Conservation (phyloP, 2,888 invertebrate genomes). For the Drosophila anomelani region DNA sequence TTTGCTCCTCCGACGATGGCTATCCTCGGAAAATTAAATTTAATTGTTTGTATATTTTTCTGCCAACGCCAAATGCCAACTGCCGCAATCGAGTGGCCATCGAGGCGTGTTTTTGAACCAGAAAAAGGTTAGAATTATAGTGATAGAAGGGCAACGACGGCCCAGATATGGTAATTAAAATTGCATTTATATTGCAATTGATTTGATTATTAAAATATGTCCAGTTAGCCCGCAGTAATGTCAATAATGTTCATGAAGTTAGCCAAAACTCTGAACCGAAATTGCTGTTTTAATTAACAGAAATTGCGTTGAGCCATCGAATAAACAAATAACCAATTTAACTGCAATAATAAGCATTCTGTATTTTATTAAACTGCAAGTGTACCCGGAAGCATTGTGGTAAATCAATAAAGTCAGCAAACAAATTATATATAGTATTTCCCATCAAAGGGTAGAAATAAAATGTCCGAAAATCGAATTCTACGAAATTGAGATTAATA, state of each 20-base stretch:
- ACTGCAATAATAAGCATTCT: slow-evolving; percentile 44
- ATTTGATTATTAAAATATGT: slow-evolving; percentile 47
- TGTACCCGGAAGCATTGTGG: slow-evolving; percentile 5
- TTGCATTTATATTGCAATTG: slow-evolving; percentile 61
- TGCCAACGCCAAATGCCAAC: slow-evolving; percentile 7
- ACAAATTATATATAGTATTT: slow-evolving; percentile 38
- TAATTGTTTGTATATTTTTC: slow-evolving; percentile 61
- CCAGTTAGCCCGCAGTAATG: not conserved
- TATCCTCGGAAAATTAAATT: slow-evolving; percentile 67
- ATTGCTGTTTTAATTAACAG: slow-evolving; percentile 59
- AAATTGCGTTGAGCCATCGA: slow-evolving; percentile 31
- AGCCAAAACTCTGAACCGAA: slow-evolving; percentile 8
- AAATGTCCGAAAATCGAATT: slow-evolving; percentile 30
- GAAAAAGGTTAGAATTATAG: slow-evolving; percentile 28
- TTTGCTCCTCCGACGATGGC: slow-evolving; percentile 42
- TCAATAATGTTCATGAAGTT: slow-evolving; percentile 26
- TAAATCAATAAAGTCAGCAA: slow-evolving; percentile 32
- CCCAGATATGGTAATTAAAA: slow-evolving; percentile 61
- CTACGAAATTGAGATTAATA: slow-evolving; percentile 49
- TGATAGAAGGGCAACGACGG: slow-evolving; percentile 11
- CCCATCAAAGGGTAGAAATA: slow-evolving; percentile 8
- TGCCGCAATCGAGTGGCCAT: slow-evolving; percentile 40
- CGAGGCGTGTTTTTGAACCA: slow-evolving; percentile 39
- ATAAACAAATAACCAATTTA: slow-evolving; percentile 54
- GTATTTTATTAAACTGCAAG: slow-evolving; percentile 21